Evolutionary conservation across 2,888 invertebrate species (phyloP).

Genomic region (Electrophaes corylata): DNA sequence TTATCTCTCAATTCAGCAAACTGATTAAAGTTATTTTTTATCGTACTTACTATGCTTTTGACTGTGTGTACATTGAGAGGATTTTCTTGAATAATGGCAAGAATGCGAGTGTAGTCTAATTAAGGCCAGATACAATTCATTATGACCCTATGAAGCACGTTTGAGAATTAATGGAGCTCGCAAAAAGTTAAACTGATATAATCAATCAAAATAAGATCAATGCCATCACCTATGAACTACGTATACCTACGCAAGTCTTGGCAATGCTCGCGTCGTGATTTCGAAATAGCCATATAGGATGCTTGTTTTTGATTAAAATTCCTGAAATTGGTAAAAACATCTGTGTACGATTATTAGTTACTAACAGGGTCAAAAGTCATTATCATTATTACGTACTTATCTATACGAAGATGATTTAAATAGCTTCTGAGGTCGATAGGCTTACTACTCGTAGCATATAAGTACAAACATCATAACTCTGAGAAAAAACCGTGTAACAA

Average conservation of each 20-base stretch:
- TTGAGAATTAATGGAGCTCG: slow-evolving; percentile 19
- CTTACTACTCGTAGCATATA: no score
- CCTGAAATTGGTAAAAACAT: background rate
- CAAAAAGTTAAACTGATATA: slow-evolving; percentile 24
- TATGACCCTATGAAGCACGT: slow-evolving; percentile 17
- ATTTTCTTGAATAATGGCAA: no score
- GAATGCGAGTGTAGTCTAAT: no score
- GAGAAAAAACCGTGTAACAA: background rate
- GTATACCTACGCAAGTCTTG: slow-evolving; percentile 23
- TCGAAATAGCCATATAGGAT: slow-evolving; percentile 5
- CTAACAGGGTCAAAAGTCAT: background rate
- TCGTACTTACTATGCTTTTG: no score
- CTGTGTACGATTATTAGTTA: background rate
- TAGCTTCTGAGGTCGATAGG: no score
- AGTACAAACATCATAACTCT: background rate
- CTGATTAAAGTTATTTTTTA: no score
- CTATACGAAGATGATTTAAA: no score
- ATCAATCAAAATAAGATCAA: slow-evolving; percentile 30
- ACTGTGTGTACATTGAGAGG: no score
- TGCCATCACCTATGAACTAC: slow-evolving; percentile 17
- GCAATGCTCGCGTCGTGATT: slow-evolving; percentile 14
- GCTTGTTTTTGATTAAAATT: background rate
- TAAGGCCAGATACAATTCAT: background rate
- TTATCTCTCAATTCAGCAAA: no score
- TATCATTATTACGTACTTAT: no score